Conservation (phyloP, 2,888 invertebrate genomes). For the Orthosia cruda region DNA sequence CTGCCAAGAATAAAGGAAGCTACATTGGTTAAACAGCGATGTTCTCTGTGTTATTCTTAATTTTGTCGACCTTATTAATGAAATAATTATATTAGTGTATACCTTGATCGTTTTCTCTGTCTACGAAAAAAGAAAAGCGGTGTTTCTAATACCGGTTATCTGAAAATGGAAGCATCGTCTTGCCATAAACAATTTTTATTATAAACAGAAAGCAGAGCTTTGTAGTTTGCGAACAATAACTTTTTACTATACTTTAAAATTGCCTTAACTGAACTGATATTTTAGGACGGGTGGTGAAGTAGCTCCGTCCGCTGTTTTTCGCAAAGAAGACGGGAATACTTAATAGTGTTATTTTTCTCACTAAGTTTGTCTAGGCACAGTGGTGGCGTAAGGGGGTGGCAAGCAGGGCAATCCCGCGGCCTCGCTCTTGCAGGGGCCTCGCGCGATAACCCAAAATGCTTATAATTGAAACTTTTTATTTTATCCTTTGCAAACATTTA, state of each 20-base stretch:
- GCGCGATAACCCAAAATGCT: too few species aligned
- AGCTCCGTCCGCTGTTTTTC: conserved; percentile 37
- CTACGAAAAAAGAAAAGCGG: not conserved
- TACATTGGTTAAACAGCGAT: not conserved
- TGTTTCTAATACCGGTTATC: not conserved
- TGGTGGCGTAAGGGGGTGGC: too few species aligned
- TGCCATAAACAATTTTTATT: not conserved
- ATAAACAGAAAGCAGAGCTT: not conserved
- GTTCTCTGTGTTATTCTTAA: not conserved
- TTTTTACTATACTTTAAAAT: conserved; percentile 32
- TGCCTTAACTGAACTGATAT: conserved; percentile 26
- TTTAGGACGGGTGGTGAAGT: conserved; percentile 34
- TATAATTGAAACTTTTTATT: too few species aligned
- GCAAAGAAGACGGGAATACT: conserved; percentile 37
- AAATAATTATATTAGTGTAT: not conserved
- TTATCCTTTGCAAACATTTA: too few species aligned
- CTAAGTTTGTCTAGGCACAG: conserved; percentile 44
- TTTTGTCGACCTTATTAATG: not conserved
- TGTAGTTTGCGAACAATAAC: conserved; percentile 7
- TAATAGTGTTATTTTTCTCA: conserved; percentile 54
- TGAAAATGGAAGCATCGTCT: not conserved
- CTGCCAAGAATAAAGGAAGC: not conserved
- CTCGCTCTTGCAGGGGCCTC: too few species aligned
- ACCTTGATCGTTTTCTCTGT: not conserved
- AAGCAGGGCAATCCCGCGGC: too few species aligned